Evolutionary conservation across 2,797 vertebrate species (phyloP), one percentile per base, ranked within the genome.

Genomic region (Acrossocheilus fasciatus): DNA sequence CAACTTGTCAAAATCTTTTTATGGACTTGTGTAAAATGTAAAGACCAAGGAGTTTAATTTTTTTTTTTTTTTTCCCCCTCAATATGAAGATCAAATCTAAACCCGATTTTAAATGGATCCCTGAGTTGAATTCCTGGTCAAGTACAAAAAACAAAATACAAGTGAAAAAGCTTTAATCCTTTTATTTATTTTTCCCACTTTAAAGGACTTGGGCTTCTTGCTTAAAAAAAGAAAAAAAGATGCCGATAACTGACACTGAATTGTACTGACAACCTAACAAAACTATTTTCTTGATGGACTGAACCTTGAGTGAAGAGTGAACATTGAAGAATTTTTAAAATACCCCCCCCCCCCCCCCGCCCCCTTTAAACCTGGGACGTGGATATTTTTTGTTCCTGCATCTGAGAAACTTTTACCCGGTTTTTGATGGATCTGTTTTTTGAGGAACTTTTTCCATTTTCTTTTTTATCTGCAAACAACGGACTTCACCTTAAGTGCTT

Each of bases 201-300:
- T 23, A 72, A 85, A 68, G 41, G 70, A 69, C 52, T 45, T 59
- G 30, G 26, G 76, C 52, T 43, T 57, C 47, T n/a, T 76, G 43
- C 30, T 66, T 17, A 62, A 74, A 59, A 73, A n/a, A 47, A 59
- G 7, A 8, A 82, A 11, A 11, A 45, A 45, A 10, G 68, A 83
- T 45, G 43, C 23, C 39, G 83, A 52, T 81, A 81, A 85, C 69
- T 68, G 70, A 85, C 78, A 86, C 26, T 54, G 64, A 85, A 15
- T 39, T 36, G 39, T 30, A 62, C 80, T 85, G 74, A 88, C 26
- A 23, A 69, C 30, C 18, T 12, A 73, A 70, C 52, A 20, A 30
- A 59, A 64, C 18, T 43, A 12, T 83, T 54, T 78, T 74, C 17
- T 34, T 83, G 85, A 78, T 68, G 45, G 36, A 43, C 83, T 80